phyloP scores from a whole-genome alignment of 2,797 vertebrate species.

The Tachyglossus aculeatus region DNA sequence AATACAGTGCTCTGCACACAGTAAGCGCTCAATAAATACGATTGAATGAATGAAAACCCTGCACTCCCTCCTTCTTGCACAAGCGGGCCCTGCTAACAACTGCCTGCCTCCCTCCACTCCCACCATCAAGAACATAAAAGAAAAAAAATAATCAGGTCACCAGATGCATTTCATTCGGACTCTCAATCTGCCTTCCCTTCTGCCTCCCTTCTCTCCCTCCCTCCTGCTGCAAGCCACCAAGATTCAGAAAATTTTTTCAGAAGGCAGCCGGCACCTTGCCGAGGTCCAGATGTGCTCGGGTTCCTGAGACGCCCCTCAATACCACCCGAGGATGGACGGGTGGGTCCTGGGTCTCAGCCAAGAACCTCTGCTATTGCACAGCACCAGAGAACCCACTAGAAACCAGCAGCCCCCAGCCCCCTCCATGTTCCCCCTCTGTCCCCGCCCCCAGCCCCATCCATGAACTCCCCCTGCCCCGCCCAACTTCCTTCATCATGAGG shows the following conservation, averaged over 20 bases:
- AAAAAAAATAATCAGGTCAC: slow-evolving; percentile 48
- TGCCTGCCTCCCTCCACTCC: neutral
- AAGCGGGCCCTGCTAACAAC: neutral
- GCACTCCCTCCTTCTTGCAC: neutral
- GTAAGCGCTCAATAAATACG: too few relatives aligned
- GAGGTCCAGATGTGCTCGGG: neutral
- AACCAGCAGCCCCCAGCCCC: neutral
- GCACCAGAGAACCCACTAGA: too few relatives aligned
- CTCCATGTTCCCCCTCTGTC: neutral
- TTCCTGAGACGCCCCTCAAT: neutral
- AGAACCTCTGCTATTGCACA: too few relatives aligned
- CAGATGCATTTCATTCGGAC: slow-evolving; percentile 39
- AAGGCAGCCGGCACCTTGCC: neutral
- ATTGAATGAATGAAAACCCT: neutral
- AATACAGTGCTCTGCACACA: too few relatives aligned
- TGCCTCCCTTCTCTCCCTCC: neutral
- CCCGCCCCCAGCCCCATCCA: too few relatives aligned
- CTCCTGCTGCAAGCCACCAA: neutral
- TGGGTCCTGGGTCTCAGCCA: too few relatives aligned
- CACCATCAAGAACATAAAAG: slow-evolving; percentile 31
- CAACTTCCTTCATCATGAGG: accelerated
- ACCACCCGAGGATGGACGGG: too few relatives aligned
- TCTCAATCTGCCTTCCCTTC: too few relatives aligned
- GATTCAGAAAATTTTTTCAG: slow-evolving; percentile 2
- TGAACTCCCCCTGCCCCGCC: neutral